phyloP scores from a whole-genome alignment of 2,113 vertebrate genomes.

The Paratilapia polleni region DNA sequence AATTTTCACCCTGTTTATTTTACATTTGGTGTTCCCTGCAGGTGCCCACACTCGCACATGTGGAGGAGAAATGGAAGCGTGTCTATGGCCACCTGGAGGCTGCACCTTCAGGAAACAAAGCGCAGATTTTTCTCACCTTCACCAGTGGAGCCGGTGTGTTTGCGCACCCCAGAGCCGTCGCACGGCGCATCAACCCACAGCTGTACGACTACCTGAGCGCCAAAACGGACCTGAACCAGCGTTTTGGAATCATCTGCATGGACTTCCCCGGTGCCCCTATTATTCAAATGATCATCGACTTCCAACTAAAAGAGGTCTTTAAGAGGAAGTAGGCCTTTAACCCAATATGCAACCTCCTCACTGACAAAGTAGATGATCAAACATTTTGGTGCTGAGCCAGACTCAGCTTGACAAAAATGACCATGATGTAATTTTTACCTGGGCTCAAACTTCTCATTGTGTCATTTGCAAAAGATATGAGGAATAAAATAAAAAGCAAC shows the following conservation, averaged over 20 bases:
- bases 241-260: conserved; percentile 84
- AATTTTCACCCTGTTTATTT: not conserved
- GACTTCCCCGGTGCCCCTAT: conserved; percentile 83
- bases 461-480: conserved; percentile 1
- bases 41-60: conserved; percentile 78
- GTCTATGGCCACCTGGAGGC: conserved; percentile 77
- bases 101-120: conserved; percentile 64
- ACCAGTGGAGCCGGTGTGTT: conserved; percentile 84
- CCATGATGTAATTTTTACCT: not conserved
- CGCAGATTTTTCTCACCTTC: conserved; percentile 83
- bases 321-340: not conserved
- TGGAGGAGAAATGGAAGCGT: conserved; percentile 81
- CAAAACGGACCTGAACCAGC: conserved; percentile 46
- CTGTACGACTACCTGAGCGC: conserved; percentile 78
- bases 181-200: conserved; percentile 75
- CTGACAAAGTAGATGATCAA: conserved; percentile 6
- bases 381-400: not conserved
- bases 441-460: not conserved
- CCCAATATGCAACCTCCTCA: not conserved
- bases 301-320: conserved; percentile 67
- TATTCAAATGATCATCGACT: conserved; percentile 80
- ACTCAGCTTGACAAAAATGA: not conserved
- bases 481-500: conserved; percentile 6
- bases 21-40: conserved; percentile 15
- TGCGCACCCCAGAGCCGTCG: conserved; percentile 79